A percentile compares a stretch with the other conserved stretches of the same genome.
These are phyloP conservation scores for Ibidorhyncha struthersii DNA, from an alignment of 2,113 vertebrate genomes.

Conservation along the genomic window DNA sequence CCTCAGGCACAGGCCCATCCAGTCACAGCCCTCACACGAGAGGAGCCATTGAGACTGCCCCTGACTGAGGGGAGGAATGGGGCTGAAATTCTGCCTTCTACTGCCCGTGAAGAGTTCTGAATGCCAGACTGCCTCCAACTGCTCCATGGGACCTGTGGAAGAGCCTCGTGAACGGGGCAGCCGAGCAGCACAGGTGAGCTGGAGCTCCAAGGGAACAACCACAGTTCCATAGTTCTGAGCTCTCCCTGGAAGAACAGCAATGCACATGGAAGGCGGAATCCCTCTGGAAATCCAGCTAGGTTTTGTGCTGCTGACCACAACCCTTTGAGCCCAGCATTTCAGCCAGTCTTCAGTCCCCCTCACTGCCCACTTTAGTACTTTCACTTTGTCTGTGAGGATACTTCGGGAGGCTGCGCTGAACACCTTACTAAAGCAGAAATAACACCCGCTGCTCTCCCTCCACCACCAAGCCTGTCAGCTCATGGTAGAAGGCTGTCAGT, in stretches of 20 bases:
- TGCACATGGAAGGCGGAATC: fast-evolving
- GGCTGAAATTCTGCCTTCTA: neutral
- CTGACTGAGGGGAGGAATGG: neutral
- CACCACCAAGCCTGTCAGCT: neutral
- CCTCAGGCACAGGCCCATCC: neutral
- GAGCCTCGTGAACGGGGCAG: neutral
- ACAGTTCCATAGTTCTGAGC: neutral
- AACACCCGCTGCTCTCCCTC: neutral
- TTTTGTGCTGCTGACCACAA: neutral
- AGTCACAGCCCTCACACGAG: neutral
- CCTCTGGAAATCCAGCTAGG: neutral
- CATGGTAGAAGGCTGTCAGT: neutral
- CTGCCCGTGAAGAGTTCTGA: neutral
- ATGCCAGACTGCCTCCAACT: neutral
- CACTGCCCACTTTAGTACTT: neutral
- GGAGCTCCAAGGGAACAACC: neutral
- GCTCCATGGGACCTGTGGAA: neutral
- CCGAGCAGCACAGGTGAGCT: neutral
- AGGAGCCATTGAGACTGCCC: neutral
- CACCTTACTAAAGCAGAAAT: neutral
- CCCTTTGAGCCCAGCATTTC: neutral
- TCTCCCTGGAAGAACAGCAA: neutral
- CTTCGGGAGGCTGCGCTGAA: neutral
- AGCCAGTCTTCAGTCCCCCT: neutral
- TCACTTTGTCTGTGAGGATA: neutral